These are phyloP conservation scores for Lucinisca nassula DNA, from an alignment of 2,888 invertebrate species.

Conservation along the genomic window DNA sequence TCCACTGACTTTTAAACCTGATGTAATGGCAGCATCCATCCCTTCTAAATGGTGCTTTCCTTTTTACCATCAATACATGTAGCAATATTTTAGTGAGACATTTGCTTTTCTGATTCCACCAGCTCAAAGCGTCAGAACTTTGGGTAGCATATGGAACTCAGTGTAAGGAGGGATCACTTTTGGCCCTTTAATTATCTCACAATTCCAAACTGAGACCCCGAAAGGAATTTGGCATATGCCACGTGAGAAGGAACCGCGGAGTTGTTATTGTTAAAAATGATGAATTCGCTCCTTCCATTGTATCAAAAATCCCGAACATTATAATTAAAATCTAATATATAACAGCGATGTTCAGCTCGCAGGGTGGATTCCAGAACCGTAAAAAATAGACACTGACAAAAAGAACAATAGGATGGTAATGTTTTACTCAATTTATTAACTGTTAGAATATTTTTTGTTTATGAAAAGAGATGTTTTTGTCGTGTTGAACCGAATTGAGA, in stretches of 20 bases:
- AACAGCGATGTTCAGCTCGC: not conserved
- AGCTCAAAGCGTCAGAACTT: not conserved
- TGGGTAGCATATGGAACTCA: conserved; percentile 7
- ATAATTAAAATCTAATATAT: conserved; percentile 9
- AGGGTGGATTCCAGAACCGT: not conserved
- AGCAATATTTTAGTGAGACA: not conserved
- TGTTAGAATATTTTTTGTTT: too few relatives aligned
- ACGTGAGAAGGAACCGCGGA: not conserved
- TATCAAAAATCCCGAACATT: not conserved
- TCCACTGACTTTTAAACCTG: too few relatives aligned
- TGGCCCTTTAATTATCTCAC: conserved; percentile 16
- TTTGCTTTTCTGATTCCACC: not conserved
- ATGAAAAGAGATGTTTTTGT: too few relatives aligned
- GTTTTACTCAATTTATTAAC: not conserved
- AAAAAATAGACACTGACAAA: not conserved
- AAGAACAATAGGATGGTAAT: conserved; percentile 7
- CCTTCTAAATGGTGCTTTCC: too few relatives aligned
- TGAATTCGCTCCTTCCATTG: conserved; percentile 5
- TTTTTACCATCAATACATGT: too few relatives aligned
- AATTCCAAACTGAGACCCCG: conserved; percentile 13
- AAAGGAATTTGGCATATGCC: conserved; percentile 13
- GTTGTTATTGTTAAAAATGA: not conserved
- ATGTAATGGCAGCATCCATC: too few relatives aligned
- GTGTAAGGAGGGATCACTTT: conserved; percentile 8
- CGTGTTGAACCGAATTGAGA: too few relatives aligned